Base-by-base conservation (phyloP, 2,113 vertebrate species). In the Mustela lutreola region DNA sequence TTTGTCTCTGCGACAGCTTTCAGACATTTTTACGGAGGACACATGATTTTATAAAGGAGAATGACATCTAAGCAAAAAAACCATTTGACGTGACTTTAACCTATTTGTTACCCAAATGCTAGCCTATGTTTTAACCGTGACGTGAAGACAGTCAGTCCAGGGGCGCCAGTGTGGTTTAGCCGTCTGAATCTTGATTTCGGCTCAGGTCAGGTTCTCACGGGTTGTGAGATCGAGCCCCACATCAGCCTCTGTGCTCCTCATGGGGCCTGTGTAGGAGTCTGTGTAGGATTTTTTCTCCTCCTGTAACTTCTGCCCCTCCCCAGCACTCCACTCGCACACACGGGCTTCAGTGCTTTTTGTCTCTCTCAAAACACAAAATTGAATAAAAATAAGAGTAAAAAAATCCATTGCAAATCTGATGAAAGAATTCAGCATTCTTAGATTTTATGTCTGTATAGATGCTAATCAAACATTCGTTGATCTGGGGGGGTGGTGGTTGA, bases 211-310 rank as follows among this genome's bases (percentile, higher is more conserved):
- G 65, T 7, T n/a, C 65, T 67, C 33, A 67, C 16, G 15, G 65
- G 65, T n/a, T n/a, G 31, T 67, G 65, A 18, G 33, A n/a, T 67
- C 33, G 7, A 67, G 65, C 15, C 65, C 31, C 7, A 7, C 16
- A 4, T 18, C 1, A 7, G 31, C 15, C 65, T 67, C 65, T 1
- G 3, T n/a, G 65, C 65, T n/a, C 31, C 1, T 3, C 15, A 0
- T 1, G 33, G 33, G 18, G 15, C 33, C 65, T n/a, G 0, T 28
- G 31, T 67, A 18, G 33, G 7, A 8, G 15, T 18, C 65, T 15
- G 50, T 4, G 14, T 53, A 15, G 50, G 50, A 53, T 15, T 53
- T 53, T 53, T 53, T 33, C 15, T 67, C 15, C 8, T 8, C 7
- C 65, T n/a, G 15, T 67, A 7, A 3, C 31, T 15, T n/a, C 65